These are phyloP conservation scores for Escarpia spicata DNA, from an alignment of 2,888 invertebrate genomes.

Conservation along the genomic window DNA sequence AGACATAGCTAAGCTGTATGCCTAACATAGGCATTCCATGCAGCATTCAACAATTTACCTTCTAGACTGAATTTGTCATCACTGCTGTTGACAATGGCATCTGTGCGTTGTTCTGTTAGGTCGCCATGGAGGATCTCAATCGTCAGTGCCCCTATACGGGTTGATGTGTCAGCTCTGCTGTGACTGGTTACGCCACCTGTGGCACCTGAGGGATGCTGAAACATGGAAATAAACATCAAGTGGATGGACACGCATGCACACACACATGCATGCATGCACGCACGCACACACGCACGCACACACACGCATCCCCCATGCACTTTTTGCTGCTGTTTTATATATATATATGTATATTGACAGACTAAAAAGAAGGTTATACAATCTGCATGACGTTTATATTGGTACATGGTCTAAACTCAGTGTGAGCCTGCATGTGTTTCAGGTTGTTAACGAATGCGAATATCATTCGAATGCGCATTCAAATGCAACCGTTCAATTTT, in stretches of 20 bases:
- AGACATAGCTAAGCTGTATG: not conserved
- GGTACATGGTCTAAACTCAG: not conserved
- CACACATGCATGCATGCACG: not conserved
- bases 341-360: not conserved
- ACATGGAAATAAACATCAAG: not conserved
- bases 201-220: not conserved
- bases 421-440: too few relatives aligned
- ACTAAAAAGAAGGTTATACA: not conserved
- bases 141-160: not conserved
- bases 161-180: not conserved
- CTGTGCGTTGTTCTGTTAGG: not conserved
- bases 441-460: too few relatives aligned
- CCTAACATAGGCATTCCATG: not conserved
- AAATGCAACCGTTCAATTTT: too few relatives aligned
- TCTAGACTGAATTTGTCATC: not conserved
- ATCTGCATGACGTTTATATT: not conserved
- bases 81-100: constrained; percentile 12
- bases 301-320: too few relatives aligned
- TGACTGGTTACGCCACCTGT: not conserved
- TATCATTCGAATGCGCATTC: too few relatives aligned
- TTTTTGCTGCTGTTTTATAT: too few relatives aligned
- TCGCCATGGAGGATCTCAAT: not conserved
- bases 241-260: not conserved
- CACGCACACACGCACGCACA: not conserved
- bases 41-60: not conserved